These are phyloP conservation scores for Scaptomyza parva DNA, from an alignment of 2,888 invertebrate genomes.

Conservation along the genomic window DNA sequence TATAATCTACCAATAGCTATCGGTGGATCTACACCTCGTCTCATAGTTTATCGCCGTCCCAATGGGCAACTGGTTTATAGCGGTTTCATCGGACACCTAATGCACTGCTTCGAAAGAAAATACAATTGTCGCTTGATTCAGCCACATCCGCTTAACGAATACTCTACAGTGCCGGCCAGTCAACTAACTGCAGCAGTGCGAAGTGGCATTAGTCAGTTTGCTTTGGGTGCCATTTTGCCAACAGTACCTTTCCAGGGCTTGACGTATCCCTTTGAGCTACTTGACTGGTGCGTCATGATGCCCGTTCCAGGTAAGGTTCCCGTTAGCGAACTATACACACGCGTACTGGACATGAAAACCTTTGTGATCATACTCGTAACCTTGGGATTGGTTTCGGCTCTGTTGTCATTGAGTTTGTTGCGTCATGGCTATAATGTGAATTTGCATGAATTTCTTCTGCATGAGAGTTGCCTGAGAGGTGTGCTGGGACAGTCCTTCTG, in stretches of 20 bases:
- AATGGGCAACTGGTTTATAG: conserved; percentile 46
- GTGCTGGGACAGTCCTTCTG: conserved; percentile 77
- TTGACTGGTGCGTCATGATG: conserved; percentile 72
- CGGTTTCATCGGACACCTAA: conserved; percentile 69
- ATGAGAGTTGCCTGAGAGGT: conserved; percentile 79
- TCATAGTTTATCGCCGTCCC: conserved; percentile 58
- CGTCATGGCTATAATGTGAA: conserved; percentile 57
- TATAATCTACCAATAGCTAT: conserved; percentile 57
- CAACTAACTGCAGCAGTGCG: conserved; percentile 53
- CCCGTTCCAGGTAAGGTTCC: conserved; percentile 71
- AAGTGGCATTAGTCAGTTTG: conserved; percentile 66
- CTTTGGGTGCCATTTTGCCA: conserved; percentile 50
- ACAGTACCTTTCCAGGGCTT: conserved; percentile 37
- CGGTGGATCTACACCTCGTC: conserved; percentile 72
- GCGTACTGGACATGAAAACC: conserved; percentile 58
- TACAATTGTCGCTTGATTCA: conserved; percentile 62
- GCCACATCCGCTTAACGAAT: conserved; percentile 43
- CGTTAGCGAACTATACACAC: conserved; percentile 58
- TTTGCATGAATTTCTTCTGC: conserved; percentile 64
- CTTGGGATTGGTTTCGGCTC: conserved; percentile 58
- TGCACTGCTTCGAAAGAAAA: conserved; percentile 57
- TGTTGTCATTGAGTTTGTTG: conserved; percentile 47
- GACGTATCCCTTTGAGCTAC: conserved; percentile 67
- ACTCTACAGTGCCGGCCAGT: conserved; percentile 25
- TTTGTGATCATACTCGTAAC: conserved; percentile 42